Conservation (phyloP, 2,888 invertebrate species). For the Metellina segmentata region DNA sequence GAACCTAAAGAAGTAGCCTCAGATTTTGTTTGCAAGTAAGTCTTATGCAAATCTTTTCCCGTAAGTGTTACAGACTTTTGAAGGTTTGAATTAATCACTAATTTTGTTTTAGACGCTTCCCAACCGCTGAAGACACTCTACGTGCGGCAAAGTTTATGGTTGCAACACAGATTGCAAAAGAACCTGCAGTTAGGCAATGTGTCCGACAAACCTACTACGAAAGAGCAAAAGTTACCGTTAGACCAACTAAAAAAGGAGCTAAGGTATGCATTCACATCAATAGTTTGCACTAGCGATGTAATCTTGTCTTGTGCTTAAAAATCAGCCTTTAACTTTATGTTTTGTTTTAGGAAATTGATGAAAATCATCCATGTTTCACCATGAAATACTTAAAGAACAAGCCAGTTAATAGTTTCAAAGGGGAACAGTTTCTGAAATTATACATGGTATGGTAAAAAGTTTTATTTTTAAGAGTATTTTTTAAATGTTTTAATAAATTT, state of each 20-base stretch:
- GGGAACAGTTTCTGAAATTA: constrained; percentile 94
- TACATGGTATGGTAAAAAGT: constrained; percentile 86
- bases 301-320: background rate
- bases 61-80: constrained; percentile 36
- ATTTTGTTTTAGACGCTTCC: constrained; percentile 83
- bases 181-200: constrained; percentile 92
- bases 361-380: constrained; percentile 92
- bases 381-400: constrained; percentile 96
- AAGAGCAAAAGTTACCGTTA: constrained; percentile 89
- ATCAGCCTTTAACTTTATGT: background rate
- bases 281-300: background rate
- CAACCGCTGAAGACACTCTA: constrained; percentile 89
- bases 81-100: background rate
- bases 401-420: constrained; percentile 92
- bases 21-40: constrained; percentile 84
- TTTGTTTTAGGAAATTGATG: constrained; percentile 89
- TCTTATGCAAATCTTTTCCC: background rate
- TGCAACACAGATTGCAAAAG: constrained; percentile 94
- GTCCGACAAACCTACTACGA: constrained; percentile 93
- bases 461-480: constrained; percentile 14
- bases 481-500: background rate
- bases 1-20: constrained; percentile 91
- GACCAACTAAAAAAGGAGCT: constrained; percentile 93
- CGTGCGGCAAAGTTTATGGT: constrained; percentile 96
- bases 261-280: constrained; percentile 82